phyloP scores from a whole-genome alignment of 1,140 invertebrate species.

The Drosophila nigrodunni region DNA sequence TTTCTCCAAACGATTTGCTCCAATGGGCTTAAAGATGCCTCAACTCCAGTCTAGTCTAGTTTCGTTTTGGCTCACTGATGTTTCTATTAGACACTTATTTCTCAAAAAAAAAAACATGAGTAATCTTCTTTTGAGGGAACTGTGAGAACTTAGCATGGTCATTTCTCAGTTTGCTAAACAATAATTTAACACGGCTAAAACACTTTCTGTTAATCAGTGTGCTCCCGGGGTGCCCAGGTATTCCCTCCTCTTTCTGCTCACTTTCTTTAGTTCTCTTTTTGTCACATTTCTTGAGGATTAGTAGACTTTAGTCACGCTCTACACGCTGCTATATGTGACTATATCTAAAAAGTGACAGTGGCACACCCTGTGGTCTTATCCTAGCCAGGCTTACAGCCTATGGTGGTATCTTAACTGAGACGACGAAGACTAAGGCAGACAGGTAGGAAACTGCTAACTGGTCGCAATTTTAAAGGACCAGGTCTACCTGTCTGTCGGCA shows the following conservation, averaged over 20 bases:
- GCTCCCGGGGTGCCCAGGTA: background rate
- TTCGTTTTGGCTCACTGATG: slow-evolving; percentile 4
- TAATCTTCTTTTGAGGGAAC: background rate
- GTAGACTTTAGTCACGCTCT: slow-evolving; percentile 39
- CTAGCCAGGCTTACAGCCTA: slow-evolving; percentile 2
- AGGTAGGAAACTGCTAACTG: slow-evolving; percentile 13
- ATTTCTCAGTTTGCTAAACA: slow-evolving; percentile 38
- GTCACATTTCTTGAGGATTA: slow-evolving; percentile 36
- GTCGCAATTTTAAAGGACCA: background rate
- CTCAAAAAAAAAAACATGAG: background rate
- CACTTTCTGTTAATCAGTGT: slow-evolving; percentile 27
- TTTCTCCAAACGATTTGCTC: slow-evolving; percentile 19
- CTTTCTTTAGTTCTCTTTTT: slow-evolving; percentile 4
- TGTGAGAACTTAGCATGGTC: slow-evolving; percentile 12
- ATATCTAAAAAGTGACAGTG: slow-evolving; percentile 26
- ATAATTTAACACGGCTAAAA: slow-evolving; percentile 27
- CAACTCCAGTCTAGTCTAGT: background rate
- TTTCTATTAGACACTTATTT: slow-evolving; percentile 14
- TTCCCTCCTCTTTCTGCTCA: background rate
- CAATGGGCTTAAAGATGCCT: slow-evolving; percentile 9
- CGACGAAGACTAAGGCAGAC: background rate
- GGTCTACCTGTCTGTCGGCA: slow-evolving; percentile 26
- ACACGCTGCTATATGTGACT: slow-evolving; percentile 22
- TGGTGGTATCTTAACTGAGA: background rate
- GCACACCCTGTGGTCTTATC: slow-evolving; percentile 5